Percentiles rank a stretch among this genome's conserved stretches.
Conservation (phyloP, 2,888 invertebrate genomes). For the Amblyjoppa fuscipennis region DNA sequence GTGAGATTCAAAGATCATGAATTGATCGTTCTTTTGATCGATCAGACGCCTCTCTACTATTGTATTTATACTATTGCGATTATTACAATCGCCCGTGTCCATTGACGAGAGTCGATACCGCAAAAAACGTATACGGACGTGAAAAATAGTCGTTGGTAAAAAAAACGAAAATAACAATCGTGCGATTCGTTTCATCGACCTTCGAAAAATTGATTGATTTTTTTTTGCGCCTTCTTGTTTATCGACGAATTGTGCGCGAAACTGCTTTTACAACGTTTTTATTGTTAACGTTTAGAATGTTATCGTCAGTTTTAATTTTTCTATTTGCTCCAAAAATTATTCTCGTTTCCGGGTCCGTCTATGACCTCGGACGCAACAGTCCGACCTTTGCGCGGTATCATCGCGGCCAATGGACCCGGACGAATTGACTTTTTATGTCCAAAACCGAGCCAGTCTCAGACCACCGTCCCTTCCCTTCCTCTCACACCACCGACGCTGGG, state of each 20-base stretch:
- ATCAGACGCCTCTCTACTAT: conserved; percentile 50
- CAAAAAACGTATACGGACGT: neutral
- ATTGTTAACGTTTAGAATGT: conserved; percentile 27
- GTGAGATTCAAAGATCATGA: neutral
- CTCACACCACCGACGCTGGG: conserved; percentile 70
- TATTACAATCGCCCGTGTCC: conserved; percentile 64
- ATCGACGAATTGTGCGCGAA: conserved; percentile 44
- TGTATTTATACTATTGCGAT: conserved; percentile 60
- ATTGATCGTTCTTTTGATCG: conserved; percentile 57
- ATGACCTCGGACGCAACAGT: neutral
- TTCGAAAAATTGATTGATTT: neutral
- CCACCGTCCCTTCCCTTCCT: conserved; percentile 82
- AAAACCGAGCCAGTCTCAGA: conserved; percentile 83
- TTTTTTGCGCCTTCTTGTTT: conserved; percentile 15
- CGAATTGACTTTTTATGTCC: conserved; percentile 73
- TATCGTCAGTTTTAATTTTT: neutral
- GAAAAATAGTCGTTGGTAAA: neutral
- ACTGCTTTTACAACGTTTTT: conserved; percentile 43
- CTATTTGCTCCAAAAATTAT: neutral
- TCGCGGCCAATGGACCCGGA: conserved; percentile 38
- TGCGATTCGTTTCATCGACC: conserved; percentile 3
- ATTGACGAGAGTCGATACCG: conserved; percentile 22
- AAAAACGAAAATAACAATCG: neutral
- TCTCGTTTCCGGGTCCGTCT: neutral
- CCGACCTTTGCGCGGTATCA: neutral